Conservation (phyloP, 2,113 vertebrate genomes). For the Elachura formosa region DNA sequence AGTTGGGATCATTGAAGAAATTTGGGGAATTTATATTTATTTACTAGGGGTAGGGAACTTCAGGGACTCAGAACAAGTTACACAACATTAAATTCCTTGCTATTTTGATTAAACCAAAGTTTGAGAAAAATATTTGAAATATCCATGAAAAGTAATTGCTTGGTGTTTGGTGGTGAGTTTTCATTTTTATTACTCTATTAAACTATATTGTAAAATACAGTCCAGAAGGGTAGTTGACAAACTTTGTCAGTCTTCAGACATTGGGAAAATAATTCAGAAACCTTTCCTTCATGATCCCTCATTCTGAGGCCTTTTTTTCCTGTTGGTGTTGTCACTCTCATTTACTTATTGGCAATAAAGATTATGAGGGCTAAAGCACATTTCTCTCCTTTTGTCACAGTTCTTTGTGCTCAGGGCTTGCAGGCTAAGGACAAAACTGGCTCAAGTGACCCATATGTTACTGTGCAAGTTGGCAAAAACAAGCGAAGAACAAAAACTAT, state of each 20-base stretch:
- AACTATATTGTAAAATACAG: not conserved
- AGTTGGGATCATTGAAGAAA: not conserved
- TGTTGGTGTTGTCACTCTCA: not conserved
- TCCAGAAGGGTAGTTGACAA: not conserved
- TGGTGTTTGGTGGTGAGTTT: not conserved
- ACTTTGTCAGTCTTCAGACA: not conserved
- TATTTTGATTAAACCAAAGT: not conserved
- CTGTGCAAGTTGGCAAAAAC: slow-evolving; percentile 96
- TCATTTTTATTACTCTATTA: not conserved
- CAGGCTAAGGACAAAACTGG: slow-evolving; percentile 99
- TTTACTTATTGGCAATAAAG: not conserved
- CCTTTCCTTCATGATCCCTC: not conserved
- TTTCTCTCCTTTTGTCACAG: slow-evolving; percentile 66
- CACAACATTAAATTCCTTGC: not conserved
- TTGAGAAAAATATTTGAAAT: not conserved
- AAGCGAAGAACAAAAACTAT: slow-evolving; percentile 96
- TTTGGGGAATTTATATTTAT: not conserved
- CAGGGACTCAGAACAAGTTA: not conserved
- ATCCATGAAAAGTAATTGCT: not conserved
- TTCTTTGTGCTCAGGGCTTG: slow-evolving; percentile 94
- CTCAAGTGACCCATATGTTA: slow-evolving; percentile 96
- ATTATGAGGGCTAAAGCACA: not conserved
- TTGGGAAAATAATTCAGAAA: not conserved
- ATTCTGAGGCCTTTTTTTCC: not conserved
- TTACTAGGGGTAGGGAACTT: not conserved